A percentile compares a stretch with the other conserved stretches of the same genome.
Evolutionary conservation across 2,888 invertebrate species (phyloP).

Genomic region (Sialis fuliginosa): DNA sequence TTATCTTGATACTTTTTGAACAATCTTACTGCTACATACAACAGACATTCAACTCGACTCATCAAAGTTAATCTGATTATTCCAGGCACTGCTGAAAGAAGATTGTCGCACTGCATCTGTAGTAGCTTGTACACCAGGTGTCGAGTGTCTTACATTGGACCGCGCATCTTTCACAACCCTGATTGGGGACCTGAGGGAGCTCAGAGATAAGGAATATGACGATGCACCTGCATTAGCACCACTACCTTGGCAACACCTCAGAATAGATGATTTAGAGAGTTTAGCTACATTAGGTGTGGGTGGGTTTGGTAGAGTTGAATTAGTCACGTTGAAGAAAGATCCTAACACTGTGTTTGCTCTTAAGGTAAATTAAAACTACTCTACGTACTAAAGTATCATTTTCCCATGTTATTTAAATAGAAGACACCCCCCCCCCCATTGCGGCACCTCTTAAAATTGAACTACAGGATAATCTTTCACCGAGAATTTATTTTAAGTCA

Average conservation of each 20-base stretch:
- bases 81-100: constrained; percentile 36
- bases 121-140: constrained; percentile 39
- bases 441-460: too few relatives aligned
- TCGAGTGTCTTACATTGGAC: constrained; percentile 47
- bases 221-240: constrained; percentile 31
- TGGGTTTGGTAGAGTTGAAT: constrained; percentile 54
- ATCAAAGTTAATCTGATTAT: too few relatives aligned
- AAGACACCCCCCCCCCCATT: too few relatives aligned
- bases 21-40: too few relatives aligned
- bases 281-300: constrained; percentile 50
- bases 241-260: constrained; percentile 17
- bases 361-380: too few relatives aligned
- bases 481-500: too few relatives aligned
- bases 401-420: too few relatives aligned
- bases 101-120: constrained; percentile 50
- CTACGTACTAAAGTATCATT: too few relatives aligned
- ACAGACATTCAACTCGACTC: too few relatives aligned
- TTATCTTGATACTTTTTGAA: too few relatives aligned
- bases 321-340: constrained; percentile 30
- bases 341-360: constrained; percentile 39
- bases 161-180: constrained; percentile 53
- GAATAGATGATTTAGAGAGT: constrained; percentile 39
- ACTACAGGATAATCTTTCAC: too few relatives aligned
- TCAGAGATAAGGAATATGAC: constrained; percentile 56
- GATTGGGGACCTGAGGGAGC: constrained; percentile 56